Conservation (phyloP, 1,140 invertebrate genomes). For the Neodiprion pinetum region DNA sequence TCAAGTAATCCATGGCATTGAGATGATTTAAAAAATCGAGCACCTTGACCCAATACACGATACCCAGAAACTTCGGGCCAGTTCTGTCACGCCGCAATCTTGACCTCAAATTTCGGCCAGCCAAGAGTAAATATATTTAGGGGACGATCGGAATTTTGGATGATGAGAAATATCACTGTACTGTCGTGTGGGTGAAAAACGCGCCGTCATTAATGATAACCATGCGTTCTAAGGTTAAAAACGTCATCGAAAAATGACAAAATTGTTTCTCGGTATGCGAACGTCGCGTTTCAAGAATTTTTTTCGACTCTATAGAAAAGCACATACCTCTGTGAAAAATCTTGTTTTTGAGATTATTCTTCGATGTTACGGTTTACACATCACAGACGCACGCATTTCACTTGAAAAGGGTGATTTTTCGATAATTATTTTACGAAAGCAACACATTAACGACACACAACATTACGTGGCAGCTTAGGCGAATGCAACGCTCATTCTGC, state of each 20-base stretch:
- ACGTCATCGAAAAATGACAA: slow-evolving; percentile 39
- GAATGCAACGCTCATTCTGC: slow-evolving; percentile 41
- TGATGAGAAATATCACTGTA: neutral
- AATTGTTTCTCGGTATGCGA: neutral
- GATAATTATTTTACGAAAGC: slow-evolving; percentile 39
- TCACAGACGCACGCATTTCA: slow-evolving; percentile 43
- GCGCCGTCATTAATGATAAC: slow-evolving; percentile 12
- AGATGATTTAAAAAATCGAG: neutral
- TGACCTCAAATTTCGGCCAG: neutral
- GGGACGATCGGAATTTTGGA: neutral
- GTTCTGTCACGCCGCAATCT: neutral
- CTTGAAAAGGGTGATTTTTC: slow-evolving; percentile 40
- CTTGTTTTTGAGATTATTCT: slow-evolving; percentile 17
- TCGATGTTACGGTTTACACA: slow-evolving; percentile 35
- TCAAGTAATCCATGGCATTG: neutral
- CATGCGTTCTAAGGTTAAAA: slow-evolving; percentile 48
- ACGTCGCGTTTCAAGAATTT: neutral
- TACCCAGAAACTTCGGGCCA: slow-evolving; percentile 1
- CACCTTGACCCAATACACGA: neutral
- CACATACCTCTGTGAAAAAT: neutral
- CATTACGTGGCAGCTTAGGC: slow-evolving; percentile 56
- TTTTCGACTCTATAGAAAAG: neutral
- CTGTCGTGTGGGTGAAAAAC: neutral
- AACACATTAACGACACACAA: slow-evolving; percentile 51
- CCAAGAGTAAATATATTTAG: neutral